Percentiles rank a stretch among this genome's conserved stretches.
phyloP scores from a whole-genome alignment of 37 sponge, comb jelly and placozoan species.

The Corticium candelabrum region DNA sequence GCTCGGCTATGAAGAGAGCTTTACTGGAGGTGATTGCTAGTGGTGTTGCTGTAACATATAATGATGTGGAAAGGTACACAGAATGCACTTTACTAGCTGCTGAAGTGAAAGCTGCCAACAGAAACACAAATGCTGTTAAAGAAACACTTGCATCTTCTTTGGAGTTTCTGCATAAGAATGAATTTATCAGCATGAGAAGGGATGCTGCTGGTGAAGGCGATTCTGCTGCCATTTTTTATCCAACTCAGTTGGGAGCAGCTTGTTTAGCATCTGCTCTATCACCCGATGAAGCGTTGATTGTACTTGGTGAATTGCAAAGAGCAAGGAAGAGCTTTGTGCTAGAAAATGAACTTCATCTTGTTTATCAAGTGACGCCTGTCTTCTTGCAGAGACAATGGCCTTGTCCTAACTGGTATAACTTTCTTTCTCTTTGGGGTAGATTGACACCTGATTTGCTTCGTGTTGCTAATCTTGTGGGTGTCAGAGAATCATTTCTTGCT shows the following conservation, averaged over 20 bases:
- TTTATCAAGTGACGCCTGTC: slow-evolving; percentile 92
- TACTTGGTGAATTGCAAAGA: slow-evolving; percentile 69
- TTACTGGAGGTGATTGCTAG: slow-evolving; percentile 83
- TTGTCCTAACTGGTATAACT: slow-evolving; percentile 67
- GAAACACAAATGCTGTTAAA: neutral
- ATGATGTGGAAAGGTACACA: slow-evolving; percentile 46
- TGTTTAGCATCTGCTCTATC: slow-evolving; percentile 87
- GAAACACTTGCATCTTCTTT: slow-evolving; percentile 24
- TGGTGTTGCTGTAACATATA: slow-evolving; percentile 39
- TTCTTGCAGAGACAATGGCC: slow-evolving; percentile 85
- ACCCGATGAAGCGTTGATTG: slow-evolving; percentile 84
- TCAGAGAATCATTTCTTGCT: slow-evolving; percentile 73
- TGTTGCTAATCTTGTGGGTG: slow-evolving; percentile 77
- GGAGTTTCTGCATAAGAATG: slow-evolving; percentile 58
- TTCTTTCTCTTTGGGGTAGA: slow-evolving; percentile 60
- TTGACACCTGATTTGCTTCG: slow-evolving; percentile 67
- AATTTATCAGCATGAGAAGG: slow-evolving; percentile 48
- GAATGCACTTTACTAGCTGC: slow-evolving; percentile 81
- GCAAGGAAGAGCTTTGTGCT: slow-evolving; percentile 79
- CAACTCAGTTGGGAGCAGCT: slow-evolving; percentile 87
- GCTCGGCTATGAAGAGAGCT: slow-evolving; percentile 77
- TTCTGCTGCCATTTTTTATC: slow-evolving; percentile 23
- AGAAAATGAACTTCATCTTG: slow-evolving; percentile 94
- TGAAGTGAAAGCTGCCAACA: slow-evolving; percentile 16
- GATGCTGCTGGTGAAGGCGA: neutral